Conservation (phyloP, 1,140 invertebrate genomes). For the Campoletis sonorensis region DNA sequence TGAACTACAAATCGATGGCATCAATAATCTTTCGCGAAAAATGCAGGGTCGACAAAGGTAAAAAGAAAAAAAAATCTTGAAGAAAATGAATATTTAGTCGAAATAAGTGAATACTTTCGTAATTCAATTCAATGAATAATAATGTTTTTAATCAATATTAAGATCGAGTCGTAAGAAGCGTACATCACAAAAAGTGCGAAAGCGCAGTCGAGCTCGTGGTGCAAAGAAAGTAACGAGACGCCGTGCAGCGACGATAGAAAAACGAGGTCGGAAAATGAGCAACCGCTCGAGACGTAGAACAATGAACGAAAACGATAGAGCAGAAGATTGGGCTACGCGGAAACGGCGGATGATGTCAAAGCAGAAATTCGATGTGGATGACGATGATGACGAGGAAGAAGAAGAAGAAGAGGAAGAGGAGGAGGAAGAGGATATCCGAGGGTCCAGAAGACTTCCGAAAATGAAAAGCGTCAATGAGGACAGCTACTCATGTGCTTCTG, state of each 20-base stretch:
- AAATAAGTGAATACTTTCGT: too few relatives aligned
- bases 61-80: neutral
- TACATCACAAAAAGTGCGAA: constrained; percentile 9
- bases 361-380: constrained; percentile 24
- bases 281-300: constrained; percentile 21
- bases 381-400: constrained; percentile 41
- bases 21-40: constrained; percentile 19
- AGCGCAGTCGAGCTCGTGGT: constrained; percentile 23
- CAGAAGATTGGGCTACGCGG: constrained; percentile 34
- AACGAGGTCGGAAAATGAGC: constrained; percentile 20
- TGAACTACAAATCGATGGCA: constrained; percentile 27
- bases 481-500: constrained; percentile 43
- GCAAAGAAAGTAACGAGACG: constrained; percentile 24
- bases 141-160: constrained; percentile 10
- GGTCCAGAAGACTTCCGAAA: constrained; percentile 7
- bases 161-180: constrained; percentile 25
- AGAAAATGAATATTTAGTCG: too few relatives aligned
- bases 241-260: constrained; percentile 32
- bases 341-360: constrained; percentile 38
- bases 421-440: constrained; percentile 15
- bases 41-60: constrained; percentile 50
- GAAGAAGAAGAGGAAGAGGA: constrained; percentile 48
- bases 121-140: too few relatives aligned
- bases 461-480: constrained; percentile 33
- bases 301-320: constrained; percentile 32